Percentiles rank a stretch among this genome's conserved stretches.
Evolutionary conservation across 2,113 vertebrate genomes (phyloP).

Genomic region (Todiramphus saurophagus): DNA sequence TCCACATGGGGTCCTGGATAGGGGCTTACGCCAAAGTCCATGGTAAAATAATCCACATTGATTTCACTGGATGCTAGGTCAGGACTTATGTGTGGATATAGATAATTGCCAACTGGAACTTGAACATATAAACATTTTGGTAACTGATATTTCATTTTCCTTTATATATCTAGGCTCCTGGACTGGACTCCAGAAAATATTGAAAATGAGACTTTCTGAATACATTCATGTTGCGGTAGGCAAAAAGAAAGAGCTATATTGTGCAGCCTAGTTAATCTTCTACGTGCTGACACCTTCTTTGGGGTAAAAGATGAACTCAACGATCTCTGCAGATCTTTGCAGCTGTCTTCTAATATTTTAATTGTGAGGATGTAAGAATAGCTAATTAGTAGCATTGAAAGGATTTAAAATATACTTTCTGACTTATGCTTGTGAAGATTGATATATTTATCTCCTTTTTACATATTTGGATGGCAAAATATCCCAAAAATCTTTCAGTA

Average conservation of each 20-base stretch:
- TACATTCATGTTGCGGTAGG: neutral
- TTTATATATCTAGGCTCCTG: neutral
- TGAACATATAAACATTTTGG: neutral
- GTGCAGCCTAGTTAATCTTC: neutral
- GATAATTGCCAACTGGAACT: neutral
- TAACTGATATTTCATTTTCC: neutral
- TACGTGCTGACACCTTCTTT: neutral
- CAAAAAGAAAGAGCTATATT: neutral
- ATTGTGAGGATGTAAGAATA: neutral
- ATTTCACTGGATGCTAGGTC: neutral
- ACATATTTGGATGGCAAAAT: neutral
- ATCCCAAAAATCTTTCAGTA: neutral
- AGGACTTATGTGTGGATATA: neutral
- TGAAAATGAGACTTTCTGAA: neutral
- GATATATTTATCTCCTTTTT: neutral
- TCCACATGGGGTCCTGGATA: fast-evolving
- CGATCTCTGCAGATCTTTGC: neutral
- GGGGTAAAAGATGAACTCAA: neutral
- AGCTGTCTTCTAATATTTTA: neutral
- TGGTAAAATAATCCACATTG: neutral
- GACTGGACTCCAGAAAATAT: neutral
- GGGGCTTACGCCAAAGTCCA: neutral
- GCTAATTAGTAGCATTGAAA: neutral
- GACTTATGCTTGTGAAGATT: neutral
- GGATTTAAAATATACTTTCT: neutral